These are phyloP conservation scores for Pristiophorus japonicus DNA, from an alignment of 2,113 vertebrate genomes.

Conservation along the genomic window DNA sequence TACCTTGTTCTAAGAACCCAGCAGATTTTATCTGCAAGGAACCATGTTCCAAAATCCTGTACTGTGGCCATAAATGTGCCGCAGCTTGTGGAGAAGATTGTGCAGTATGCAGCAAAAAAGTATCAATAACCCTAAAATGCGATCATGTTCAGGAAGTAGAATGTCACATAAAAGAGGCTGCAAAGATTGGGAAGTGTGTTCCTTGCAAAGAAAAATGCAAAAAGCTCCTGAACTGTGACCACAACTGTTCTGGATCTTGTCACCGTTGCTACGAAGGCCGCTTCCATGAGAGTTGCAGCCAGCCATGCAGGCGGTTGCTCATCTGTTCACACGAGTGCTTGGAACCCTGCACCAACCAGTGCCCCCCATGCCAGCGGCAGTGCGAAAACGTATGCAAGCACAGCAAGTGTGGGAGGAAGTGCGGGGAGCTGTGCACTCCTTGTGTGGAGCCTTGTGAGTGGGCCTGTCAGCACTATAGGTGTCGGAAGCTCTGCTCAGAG, in stretches of 20 bases:
- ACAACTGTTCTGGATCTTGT: slow-evolving; percentile 72
- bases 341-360: slow-evolving; percentile 67
- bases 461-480: slow-evolving; percentile 73
- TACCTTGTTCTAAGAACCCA: slow-evolving; percentile 68
- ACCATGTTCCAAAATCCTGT: slow-evolving; percentile 63
- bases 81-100: slow-evolving; percentile 64
- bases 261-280: slow-evolving; percentile 70
- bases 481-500: slow-evolving; percentile 78
- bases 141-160: slow-evolving; percentile 64
- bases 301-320: slow-evolving; percentile 62
- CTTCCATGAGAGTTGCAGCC: slow-evolving; percentile 64
- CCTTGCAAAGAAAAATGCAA: slow-evolving; percentile 59
- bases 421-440: slow-evolving; percentile 68
- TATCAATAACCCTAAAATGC: slow-evolving; percentile 61
- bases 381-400: slow-evolving; percentile 82
- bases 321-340: slow-evolving; percentile 79
- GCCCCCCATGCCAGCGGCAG: slow-evolving; percentile 64
- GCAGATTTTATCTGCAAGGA: slow-evolving; percentile 58
- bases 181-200: slow-evolving; percentile 39
- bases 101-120: slow-evolving; percentile 53
- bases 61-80: slow-evolving; percentile 70
- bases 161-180: slow-evolving; percentile 52
- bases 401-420: slow-evolving; percentile 71
- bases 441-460: slow-evolving; percentile 78
- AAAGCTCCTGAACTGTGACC: slow-evolving; percentile 66